These are phyloP conservation scores for Tauraco erythrolophus DNA, from an alignment of 2,113 vertebrate genomes.

Conservation along the genomic window DNA sequence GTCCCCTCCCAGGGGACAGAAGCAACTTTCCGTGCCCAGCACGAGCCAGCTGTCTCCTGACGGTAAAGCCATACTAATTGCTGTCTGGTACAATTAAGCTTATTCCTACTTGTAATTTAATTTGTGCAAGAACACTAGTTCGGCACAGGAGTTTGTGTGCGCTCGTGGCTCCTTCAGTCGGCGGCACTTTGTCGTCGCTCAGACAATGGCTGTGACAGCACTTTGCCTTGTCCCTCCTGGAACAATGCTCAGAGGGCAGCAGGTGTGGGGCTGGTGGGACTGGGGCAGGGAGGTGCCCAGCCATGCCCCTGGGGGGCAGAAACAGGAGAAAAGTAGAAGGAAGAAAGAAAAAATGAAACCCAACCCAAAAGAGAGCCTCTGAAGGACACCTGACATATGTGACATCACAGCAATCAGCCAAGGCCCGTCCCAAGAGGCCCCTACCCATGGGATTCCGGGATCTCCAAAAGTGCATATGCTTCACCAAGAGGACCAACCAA, in stretches of 20 bases:
- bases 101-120: background rate
- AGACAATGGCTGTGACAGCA: accelerated
- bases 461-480: background rate
- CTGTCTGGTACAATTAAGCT: background rate
- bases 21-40: background rate
- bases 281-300: background rate
- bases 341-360: no score
- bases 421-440: background rate
- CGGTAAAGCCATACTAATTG: background rate
- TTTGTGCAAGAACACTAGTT: background rate
- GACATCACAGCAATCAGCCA: background rate
- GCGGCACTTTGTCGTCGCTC: background rate
- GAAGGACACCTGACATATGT: background rate
- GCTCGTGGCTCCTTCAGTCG: background rate
- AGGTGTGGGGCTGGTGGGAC: background rate
- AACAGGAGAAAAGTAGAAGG: background rate
- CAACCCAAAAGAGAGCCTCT: background rate
- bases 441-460: accelerated
- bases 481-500: background rate
- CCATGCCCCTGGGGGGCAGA: background rate
- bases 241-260: background rate
- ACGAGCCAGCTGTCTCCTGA: background rate
- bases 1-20: background rate
- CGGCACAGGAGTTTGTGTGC: background rate
- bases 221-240: background rate